Evolutionary conservation across 2,888 invertebrate genomes (phyloP), one percentile per base, ranked within the genome.

Genomic region (Euzophera pinguis): DNA sequence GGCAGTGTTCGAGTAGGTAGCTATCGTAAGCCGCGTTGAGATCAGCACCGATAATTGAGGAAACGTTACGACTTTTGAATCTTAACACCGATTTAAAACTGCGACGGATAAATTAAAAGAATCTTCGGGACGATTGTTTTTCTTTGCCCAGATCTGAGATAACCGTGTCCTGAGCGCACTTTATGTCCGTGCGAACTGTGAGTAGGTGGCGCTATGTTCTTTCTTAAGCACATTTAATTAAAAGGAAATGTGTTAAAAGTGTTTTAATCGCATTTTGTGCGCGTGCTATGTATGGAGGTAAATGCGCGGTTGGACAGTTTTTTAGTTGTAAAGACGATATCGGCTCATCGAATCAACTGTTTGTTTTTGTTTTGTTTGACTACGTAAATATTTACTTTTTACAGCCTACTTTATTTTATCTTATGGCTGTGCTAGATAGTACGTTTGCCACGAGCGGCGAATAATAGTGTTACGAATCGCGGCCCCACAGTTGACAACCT

Each of bases 1-100:
- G 71, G 70, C 74, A 77, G 71, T 78, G 79, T 75, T 71, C 65
- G 64, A 69, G 69, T 74, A 80, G 71, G 84, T 83, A 83, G 84
- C 84, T 73, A 81, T 84, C 80, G 80, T 74, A 76, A 75, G 74
- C 75, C 73, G 73, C 80, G 82, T 74, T 75, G 73, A 84, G 84
- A 85, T 84, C 82, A 71, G 69, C 73, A 65, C 80, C 68, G 86
- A 86, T 86, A 86, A 86, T 83, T 84, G 80, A 83, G 84, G 80
- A 81, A 84, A 81, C 78, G 75, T 81, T 81, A 77, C 84, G 81
- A 83, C 78, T 75, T 74, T 73, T 81, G 84, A 84, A 83, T 85
- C 81, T 81, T 84, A 88, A 87, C 87, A 84, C 81, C 81, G 85
- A 83, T 87, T 86, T 85, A 84, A 86, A 86, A 84, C 81, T 77